Evolutionary conservation across 2,888 invertebrate species (phyloP), one percentile per base, ranked within the genome.

Genomic region (Abrostola tripartita): DNA sequence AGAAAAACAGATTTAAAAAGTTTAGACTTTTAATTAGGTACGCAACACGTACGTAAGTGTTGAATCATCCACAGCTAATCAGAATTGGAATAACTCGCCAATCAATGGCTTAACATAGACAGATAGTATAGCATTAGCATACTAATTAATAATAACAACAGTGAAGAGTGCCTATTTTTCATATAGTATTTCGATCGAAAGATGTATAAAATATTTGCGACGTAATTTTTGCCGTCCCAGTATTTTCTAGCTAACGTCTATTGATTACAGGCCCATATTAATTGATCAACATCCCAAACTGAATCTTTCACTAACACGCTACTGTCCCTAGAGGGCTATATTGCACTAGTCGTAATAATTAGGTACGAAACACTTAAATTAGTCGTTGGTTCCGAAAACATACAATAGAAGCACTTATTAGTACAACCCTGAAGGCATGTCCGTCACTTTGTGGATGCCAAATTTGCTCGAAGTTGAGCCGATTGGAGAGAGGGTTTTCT

Each of bases 371-470:
- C 79, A 83, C 91, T 92, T 89, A 93, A 88, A 91, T 90, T 94
- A 94, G 87, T 94, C 94, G 94, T 90, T 94, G 94, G 94, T 94
- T 88, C 87, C 89, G 85, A 88, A 86, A 76, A 84, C 74, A 81
- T 81, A 71, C 38, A 70, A 68, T 65, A 68, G 52, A 78, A 82
- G 68, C 72, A 79, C 65, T 65, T 69, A 80, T 90, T 83, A 97
- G 91, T 97, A 97, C 70, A 97, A 90, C 61, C 97, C 97, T 51
- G 97, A 97, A 72, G 97, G 96, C 90, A 96, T 95, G 85, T 97
- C 97, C 6, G 97, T 96, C 9, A 97, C 95, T 92, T 97, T 97
- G 60, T 95, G 95, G 41, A 92, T 86, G 37, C 96, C 95, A 65
- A 89, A 91, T 71, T 80, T 88, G 69, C 85, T 90, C 5, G 90